A percentile compares a stretch with the other conserved stretches of the same genome.
Conservation (phyloP, 1,140 invertebrate species). For the Psix sp. region DNA sequence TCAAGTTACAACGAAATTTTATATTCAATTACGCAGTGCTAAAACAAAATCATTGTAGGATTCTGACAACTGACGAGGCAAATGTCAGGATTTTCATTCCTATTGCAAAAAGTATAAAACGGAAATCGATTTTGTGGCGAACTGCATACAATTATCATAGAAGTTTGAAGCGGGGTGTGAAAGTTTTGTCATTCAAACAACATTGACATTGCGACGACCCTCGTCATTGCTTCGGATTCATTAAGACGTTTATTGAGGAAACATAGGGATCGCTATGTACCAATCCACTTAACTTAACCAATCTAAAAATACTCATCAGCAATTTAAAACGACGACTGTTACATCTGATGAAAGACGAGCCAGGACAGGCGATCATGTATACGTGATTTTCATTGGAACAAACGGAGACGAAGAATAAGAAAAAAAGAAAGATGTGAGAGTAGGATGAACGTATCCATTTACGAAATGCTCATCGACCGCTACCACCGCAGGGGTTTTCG, state of each 20-base stretch:
- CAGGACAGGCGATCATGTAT: constrained; percentile 7
- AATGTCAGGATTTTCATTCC: constrained; percentile 5
- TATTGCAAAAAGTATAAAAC: neutral
- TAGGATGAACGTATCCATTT: constrained; percentile 68
- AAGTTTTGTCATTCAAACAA: constrained; percentile 41
- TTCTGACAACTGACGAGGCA: constrained; percentile 41
- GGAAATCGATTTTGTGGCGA: constrained; percentile 27
- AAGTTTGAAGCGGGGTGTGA: constrained; percentile 25
- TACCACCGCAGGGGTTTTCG: constrained; percentile 64
- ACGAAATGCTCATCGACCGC: constrained; percentile 75
- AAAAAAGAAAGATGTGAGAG: constrained; percentile 6
- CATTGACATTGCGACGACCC: constrained; percentile 48
- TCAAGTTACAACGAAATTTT: constrained; percentile 50
- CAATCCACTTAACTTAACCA: constrained; percentile 77
- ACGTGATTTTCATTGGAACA: too few species aligned
- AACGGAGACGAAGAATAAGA: constrained; percentile 5
- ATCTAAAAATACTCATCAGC: constrained; percentile 77
- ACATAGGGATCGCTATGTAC: constrained; percentile 73
- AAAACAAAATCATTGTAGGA: constrained; percentile 46
- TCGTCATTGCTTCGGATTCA: constrained; percentile 66
- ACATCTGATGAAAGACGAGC: constrained; percentile 33
- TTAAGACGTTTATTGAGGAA: constrained; percentile 76
- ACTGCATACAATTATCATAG: constrained; percentile 39
- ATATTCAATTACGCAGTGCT: constrained; percentile 45
- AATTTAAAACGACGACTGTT: constrained; percentile 74